Conservation (phyloP, 2,113 vertebrate species). For the Grammomys dolichurus region DNA sequence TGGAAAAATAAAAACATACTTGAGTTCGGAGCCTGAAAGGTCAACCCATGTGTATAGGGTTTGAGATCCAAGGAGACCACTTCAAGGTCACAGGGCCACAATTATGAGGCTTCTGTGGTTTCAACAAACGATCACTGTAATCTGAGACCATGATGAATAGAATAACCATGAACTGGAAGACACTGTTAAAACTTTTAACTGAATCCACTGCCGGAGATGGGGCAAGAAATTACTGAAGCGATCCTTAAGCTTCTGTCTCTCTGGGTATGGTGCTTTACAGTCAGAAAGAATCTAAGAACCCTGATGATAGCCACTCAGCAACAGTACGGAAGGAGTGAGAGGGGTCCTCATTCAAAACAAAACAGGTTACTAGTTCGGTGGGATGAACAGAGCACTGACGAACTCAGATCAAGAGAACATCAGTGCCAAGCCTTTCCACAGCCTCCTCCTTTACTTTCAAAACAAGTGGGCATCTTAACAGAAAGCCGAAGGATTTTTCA, state of each 20-base stretch:
- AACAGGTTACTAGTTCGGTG: neutral
- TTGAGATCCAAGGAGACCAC: slow-evolving; percentile 76
- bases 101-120: slow-evolving; percentile 68
- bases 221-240: slow-evolving; percentile 7
- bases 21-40: slow-evolving; percentile 68
- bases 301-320: neutral
- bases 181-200: slow-evolving; percentile 52
- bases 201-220: slow-evolving; percentile 46
- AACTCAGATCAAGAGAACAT: neutral
- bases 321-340: neutral
- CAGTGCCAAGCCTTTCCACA: slow-evolving; percentile 1
- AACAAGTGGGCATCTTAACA: slow-evolving; percentile 16
- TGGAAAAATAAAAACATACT: slow-evolving; percentile 52
- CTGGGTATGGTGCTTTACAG: neutral
- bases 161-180: slow-evolving; percentile 45
- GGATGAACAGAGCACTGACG: neutral
- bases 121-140: slow-evolving; percentile 76
- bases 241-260: slow-evolving; percentile 5
- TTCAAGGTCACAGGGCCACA: slow-evolving; percentile 78
- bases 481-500: slow-evolving; percentile 41
- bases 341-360: slow-evolving; percentile 18
- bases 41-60: slow-evolving; percentile 55
- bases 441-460: neutral
- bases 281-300: neutral
- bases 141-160: slow-evolving; percentile 58